Percentiles rank a stretch among this genome's conserved stretches.
Conservation (phyloP, 2,888 invertebrate species). For the Netelia virgata region DNA sequence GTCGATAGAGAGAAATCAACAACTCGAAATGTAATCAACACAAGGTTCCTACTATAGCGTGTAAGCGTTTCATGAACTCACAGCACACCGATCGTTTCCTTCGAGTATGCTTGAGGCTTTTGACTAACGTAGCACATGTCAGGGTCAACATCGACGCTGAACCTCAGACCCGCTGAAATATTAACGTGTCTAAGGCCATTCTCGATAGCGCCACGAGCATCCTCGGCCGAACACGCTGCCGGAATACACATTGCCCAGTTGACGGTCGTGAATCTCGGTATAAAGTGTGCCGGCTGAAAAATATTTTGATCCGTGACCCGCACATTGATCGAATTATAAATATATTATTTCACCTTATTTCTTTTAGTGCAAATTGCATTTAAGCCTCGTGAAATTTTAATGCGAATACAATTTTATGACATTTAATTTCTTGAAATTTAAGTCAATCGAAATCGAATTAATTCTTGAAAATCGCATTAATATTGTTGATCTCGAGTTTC, state of each 20-base stretch:
- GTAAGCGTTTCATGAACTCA: conserved; percentile 77
- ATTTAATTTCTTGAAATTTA: background rate
- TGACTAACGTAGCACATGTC: conserved; percentile 87
- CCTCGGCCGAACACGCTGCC: conserved; percentile 87
- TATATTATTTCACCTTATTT: conserved; percentile 20
- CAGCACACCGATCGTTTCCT: conserved; percentile 86
- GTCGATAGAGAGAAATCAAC: background rate
- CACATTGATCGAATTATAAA: background rate
- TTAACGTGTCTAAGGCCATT: conserved; percentile 88
- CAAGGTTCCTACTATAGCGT: background rate
- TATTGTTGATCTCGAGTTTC: background rate
- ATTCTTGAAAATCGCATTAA: background rate
- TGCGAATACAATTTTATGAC: too few relatives aligned
- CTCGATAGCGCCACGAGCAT: conserved; percentile 87
- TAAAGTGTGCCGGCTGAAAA: conserved; percentile 90
- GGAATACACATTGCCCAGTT: conserved; percentile 91
- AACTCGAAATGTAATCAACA: background rate
- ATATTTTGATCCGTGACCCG: conserved; percentile 3
- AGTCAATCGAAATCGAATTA: background rate
- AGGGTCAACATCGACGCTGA: conserved; percentile 87
- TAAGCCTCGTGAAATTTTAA: too few relatives aligned
- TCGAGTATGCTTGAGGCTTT: conserved; percentile 80
- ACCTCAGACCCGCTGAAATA: conserved; percentile 87
- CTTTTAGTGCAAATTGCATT: background rate
- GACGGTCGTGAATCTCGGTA: conserved; percentile 89